These are phyloP conservation scores for Drosophila tsacasi DNA, from an alignment of 1,140 invertebrate species.

Conservation along the genomic window DNA sequence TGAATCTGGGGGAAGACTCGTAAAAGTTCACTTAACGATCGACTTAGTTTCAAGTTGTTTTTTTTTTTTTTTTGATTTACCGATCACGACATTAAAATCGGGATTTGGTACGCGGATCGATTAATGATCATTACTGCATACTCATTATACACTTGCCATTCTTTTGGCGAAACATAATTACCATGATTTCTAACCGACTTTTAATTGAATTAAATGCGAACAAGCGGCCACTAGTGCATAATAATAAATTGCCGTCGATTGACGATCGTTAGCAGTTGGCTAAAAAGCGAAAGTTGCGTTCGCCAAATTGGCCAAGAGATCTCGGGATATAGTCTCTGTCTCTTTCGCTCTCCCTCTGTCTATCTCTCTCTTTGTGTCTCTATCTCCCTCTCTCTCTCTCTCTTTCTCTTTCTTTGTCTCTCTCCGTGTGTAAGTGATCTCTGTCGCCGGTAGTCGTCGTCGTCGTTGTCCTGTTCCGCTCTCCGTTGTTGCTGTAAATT, in stretches of 20 bases:
- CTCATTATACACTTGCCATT: constrained; percentile 38
- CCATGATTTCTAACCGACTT: constrained; percentile 79
- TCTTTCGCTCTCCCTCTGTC: neutral
- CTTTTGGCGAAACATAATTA: constrained; percentile 60
- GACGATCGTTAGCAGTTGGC: constrained; percentile 74
- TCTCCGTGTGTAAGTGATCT: constrained; percentile 8
- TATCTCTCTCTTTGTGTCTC: neutral
- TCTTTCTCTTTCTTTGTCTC: no score
- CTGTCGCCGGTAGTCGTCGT: constrained; percentile 44
- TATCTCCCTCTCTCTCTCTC: neutral
- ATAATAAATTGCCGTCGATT: constrained; percentile 83
- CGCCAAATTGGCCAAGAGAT: constrained; percentile 71
- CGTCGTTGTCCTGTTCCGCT: constrained; percentile 37
- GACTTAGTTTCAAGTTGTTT: constrained; percentile 9
- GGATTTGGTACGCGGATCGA: constrained; percentile 7
- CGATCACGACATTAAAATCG: constrained; percentile 39
- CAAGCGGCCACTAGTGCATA: constrained; percentile 64
- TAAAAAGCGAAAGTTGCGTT: constrained; percentile 77
- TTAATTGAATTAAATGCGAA: constrained; percentile 81
- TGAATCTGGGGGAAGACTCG: neutral
- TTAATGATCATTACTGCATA: constrained; percentile 43
- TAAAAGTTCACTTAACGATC: constrained; percentile 23
- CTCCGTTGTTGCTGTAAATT: constrained; percentile 76
- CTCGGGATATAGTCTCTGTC: constrained; percentile 18
- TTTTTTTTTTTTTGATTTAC: neutral